These are phyloP conservation scores for Siphlonurus alternatus DNA, from an alignment of 2,888 invertebrate species.

Conservation along the genomic window DNA sequence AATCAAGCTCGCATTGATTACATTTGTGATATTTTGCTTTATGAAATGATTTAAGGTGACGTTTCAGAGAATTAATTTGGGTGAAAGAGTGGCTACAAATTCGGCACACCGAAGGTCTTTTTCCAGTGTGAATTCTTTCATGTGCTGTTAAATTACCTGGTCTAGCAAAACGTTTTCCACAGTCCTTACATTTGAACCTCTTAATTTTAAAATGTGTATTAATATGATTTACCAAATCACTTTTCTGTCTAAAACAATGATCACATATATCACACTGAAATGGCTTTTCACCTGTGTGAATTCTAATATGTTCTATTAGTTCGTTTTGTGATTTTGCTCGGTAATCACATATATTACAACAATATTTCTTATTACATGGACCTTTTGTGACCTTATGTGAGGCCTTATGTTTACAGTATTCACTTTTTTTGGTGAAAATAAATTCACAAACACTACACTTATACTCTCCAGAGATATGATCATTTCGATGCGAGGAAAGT, in stretches of 20 bases:
- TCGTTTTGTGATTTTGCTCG: not conserved
- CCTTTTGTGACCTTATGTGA: not conserved
- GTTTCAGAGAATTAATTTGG: constrained; percentile 2
- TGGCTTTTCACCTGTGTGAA: not conserved
- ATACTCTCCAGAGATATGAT: not conserved
- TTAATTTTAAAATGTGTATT: not conserved
- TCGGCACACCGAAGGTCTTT: not conserved
- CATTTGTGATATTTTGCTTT: not conserved
- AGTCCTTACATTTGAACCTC: constrained; percentile 39
- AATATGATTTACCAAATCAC: not conserved
- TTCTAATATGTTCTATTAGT: not conserved
- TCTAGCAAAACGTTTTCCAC: constrained; percentile 41
- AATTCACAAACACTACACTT: not conserved
- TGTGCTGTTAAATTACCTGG: constrained; percentile 28
- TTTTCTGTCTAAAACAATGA: not conserved
- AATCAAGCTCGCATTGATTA: not conserved
- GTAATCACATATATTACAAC: not conserved
- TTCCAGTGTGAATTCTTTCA: not conserved
- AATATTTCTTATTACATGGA: not conserved
- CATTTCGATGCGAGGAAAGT: not conserved
- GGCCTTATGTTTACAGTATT: not conserved
- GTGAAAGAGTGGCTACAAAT: not conserved
- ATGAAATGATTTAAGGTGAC: not conserved
- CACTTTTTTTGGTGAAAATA: not conserved
- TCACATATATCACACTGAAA: not conserved